These are phyloP conservation scores for Speoplatyrhinus poulsoni DNA, from an alignment of 2,113 vertebrate genomes.

Conservation along the genomic window DNA sequence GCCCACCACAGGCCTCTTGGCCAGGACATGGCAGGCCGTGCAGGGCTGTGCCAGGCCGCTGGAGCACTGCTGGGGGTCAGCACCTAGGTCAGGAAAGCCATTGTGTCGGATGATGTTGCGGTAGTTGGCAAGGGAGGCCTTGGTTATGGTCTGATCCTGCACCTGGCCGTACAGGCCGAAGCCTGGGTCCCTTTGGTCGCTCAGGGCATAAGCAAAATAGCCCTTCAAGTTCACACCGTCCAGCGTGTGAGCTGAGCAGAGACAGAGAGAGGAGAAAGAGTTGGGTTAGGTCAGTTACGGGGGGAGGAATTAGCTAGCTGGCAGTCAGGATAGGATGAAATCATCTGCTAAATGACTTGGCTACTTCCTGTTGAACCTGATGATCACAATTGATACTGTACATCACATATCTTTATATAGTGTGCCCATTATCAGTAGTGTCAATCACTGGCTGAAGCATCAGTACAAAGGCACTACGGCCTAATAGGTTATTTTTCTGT, in stretches of 20 bases:
- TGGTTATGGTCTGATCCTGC: slow-evolving; percentile 83
- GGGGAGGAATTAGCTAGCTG: too few species aligned
- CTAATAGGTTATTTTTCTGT: too few species aligned
- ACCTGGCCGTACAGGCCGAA: slow-evolving; percentile 87
- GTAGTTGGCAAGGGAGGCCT: slow-evolving; percentile 86
- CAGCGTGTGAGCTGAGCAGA: slow-evolving; percentile 78
- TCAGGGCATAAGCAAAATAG: slow-evolving; percentile 95
- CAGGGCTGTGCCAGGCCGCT: slow-evolving; percentile 61
- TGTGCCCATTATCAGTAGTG: neutral
- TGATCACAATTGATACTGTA: too few species aligned
- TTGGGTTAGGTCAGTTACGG: neutral
- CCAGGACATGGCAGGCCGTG: slow-evolving; percentile 71
- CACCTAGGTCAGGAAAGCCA: slow-evolving; percentile 80
- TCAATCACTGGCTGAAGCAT: neutral
- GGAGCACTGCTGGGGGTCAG: slow-evolving; percentile 71
- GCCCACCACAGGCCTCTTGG: slow-evolving; percentile 81
- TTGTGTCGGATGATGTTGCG: slow-evolving; percentile 86
- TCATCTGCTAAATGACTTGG: too few species aligned
- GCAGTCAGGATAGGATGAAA: too few species aligned
- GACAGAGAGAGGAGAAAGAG: slow-evolving; percentile 3
- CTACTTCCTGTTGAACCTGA: too few species aligned
- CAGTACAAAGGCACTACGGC: too few species aligned
- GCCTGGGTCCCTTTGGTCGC: slow-evolving; percentile 84
- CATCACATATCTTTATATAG: neutral
- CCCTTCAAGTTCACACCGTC: slow-evolving; percentile 90